Percentiles rank a stretch among this genome's conserved stretches.
These are phyloP conservation scores for Hymenopus coronatus DNA, from an alignment of 2,888 invertebrate genomes.

Conservation along the genomic window DNA sequence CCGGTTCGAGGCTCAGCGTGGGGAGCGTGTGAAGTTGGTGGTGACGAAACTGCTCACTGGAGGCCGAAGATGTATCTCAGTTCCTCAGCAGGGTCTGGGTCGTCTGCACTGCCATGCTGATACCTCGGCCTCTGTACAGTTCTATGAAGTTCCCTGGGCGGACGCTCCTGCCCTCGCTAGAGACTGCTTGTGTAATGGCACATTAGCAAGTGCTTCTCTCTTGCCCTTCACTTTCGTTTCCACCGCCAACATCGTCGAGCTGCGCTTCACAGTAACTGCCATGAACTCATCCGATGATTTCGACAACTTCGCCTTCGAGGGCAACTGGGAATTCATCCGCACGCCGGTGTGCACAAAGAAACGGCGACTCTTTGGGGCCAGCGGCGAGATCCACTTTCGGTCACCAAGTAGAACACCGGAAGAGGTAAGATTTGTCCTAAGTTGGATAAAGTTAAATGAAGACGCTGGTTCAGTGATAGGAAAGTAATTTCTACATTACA, in stretches of 20 bases:
- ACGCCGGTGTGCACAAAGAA: slow-evolving; percentile 68
- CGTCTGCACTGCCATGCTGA: slow-evolving; percentile 70
- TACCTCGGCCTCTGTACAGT: slow-evolving; percentile 65
- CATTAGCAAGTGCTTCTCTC: slow-evolving; percentile 50
- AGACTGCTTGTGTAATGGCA: slow-evolving; percentile 64
- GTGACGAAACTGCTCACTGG: slow-evolving; percentile 69
- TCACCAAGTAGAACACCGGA: slow-evolving; percentile 53
- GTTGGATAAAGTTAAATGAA: background rate
- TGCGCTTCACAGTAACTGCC: slow-evolving; percentile 72
- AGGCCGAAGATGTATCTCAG: slow-evolving; percentile 45
- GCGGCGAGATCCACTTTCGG: slow-evolving; percentile 69
- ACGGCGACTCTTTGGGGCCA: slow-evolving; percentile 69
- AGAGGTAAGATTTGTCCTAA: slow-evolving; percentile 45
- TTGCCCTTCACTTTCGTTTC: slow-evolving; percentile 75
- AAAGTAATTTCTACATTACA: too few species aligned
- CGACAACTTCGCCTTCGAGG: slow-evolving; percentile 79
- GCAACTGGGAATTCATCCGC: slow-evolving; percentile 76
- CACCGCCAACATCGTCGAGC: slow-evolving; percentile 70
- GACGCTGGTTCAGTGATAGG: too few species aligned
- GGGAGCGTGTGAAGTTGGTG: slow-evolving; percentile 74
- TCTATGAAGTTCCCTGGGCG: slow-evolving; percentile 74
- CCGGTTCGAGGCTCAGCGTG: slow-evolving; percentile 80
- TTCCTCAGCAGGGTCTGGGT: slow-evolving; percentile 57
- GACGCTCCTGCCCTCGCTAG: slow-evolving; percentile 56
- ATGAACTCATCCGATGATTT: slow-evolving; percentile 87